Conservation (phyloP, 1,140 invertebrate genomes). For the Teleogryllus occipitalis region DNA sequence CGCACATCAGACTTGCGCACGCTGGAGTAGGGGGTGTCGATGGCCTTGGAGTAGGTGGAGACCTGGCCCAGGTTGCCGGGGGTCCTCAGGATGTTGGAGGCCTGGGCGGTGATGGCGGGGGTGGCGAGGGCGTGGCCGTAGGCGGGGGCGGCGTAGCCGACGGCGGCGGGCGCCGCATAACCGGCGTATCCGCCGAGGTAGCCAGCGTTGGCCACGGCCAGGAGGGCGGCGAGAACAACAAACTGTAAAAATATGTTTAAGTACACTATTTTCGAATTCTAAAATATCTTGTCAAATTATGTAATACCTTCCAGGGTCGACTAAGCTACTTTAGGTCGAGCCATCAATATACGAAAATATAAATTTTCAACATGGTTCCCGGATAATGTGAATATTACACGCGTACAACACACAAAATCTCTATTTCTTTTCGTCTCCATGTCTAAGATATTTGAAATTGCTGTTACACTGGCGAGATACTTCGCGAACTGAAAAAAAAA, state of each 20-base stretch:
- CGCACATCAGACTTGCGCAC: constrained; percentile 35
- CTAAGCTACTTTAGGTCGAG: too few relatives aligned
- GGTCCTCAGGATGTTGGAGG: constrained; percentile 31
- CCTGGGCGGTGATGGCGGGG: constrained; percentile 30
- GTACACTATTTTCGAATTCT: too few relatives aligned
- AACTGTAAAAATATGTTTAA: constrained; percentile 32
- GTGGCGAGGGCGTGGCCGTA: constrained; percentile 23
- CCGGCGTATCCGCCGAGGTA: constrained; percentile 22
- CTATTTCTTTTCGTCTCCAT: too few relatives aligned
- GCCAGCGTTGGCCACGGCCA: constrained; percentile 27
- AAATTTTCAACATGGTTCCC: too few relatives aligned
- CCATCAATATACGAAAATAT: too few relatives aligned
- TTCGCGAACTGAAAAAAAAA: too few relatives aligned
- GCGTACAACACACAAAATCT: too few relatives aligned
- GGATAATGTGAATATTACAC: too few relatives aligned
- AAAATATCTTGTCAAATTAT: too few relatives aligned
- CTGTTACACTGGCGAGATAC: too few relatives aligned
- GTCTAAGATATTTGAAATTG: too few relatives aligned
- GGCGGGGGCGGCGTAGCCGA: constrained; percentile 23
- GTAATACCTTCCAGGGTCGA: too few relatives aligned
- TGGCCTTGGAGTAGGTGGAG: constrained; percentile 33
- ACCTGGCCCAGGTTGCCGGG: constrained; percentile 33
- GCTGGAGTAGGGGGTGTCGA: constrained; percentile 34
- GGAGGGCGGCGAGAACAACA: constrained; percentile 36
- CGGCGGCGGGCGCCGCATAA: constrained; percentile 24